Percentiles rank a stretch among this genome's conserved stretches.
Evolutionary conservation across 2,888 invertebrate species (phyloP).

Genomic region (Phaonia tiefii): DNA sequence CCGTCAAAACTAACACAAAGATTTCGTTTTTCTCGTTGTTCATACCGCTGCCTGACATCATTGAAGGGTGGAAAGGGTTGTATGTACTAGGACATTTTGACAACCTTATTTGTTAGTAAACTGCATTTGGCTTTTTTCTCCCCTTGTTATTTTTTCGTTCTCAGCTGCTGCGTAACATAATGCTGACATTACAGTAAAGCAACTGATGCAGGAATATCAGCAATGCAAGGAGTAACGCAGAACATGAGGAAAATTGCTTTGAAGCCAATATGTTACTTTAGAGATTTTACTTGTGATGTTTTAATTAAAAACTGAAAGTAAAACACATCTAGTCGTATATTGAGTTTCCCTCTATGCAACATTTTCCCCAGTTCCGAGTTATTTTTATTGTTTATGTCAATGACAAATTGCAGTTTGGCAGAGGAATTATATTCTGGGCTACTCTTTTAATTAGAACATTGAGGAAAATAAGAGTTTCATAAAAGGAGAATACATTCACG

Average conservation of each 20-base stretch:
- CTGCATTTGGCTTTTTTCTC: constrained; percentile 40
- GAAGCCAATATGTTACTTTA: constrained; percentile 55
- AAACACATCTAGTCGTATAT: neutral
- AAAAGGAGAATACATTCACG: no score
- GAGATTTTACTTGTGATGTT: constrained; percentile 57
- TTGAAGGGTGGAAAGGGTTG: neutral
- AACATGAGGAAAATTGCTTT: constrained; percentile 44
- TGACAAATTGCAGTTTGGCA: constrained; percentile 9
- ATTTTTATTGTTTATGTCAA: constrained; percentile 1
- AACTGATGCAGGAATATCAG: neutral
- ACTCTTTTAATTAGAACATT: constrained; percentile 21
- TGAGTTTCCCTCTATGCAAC: neutral
- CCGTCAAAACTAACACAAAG: constrained; percentile 5
- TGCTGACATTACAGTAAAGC: constrained; percentile 26
- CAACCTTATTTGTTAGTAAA: constrained; percentile 43
- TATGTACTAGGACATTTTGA: constrained; percentile 30
- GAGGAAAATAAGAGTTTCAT: neutral
- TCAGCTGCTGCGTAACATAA: constrained; percentile 18
- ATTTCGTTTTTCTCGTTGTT: neutral
- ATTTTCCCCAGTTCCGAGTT: neutral
- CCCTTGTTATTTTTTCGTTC: neutral
- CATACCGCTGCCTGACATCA: neutral
- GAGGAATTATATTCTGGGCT: constrained; percentile 11
- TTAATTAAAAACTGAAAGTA: constrained; percentile 53
- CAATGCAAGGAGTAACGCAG: neutral